Evolutionary conservation across 2,113 vertebrate species (phyloP), one percentile per base, ranked within the genome.

Genomic region (Vulpes ferrilata): DNA sequence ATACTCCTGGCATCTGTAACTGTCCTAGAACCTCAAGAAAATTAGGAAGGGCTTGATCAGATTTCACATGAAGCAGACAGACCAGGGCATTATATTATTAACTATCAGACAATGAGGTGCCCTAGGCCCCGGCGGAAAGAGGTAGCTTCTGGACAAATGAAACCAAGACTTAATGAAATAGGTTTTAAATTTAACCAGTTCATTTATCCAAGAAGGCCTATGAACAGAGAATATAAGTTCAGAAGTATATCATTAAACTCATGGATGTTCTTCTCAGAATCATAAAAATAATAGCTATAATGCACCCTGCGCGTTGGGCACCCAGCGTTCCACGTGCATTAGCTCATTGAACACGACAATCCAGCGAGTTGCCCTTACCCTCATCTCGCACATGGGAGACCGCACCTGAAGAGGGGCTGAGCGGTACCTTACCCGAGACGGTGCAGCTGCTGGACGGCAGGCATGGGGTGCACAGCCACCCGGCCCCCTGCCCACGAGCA

Each of bases 151-250:
- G 38, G n/a, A 76, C 20, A 93, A 81, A 76, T 43, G 17, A 64
- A 71, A 88, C 25, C 53, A 87, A 27, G 20, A 82, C 57, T 78
- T 95, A 35, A 81, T 97, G 62, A 65, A 25, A 53, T 12, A 81
- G 43, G 19, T 59, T 82, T 15, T 73, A 94, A 78, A 84, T 60
- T 22, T 64, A 92, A 32, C 2, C 19, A 83, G 19, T 48, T 92
- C 23, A 55, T 90, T 89, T n/a, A 87, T 59, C 10, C 17, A 92
- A 95, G 79, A 89, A 87, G 38, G 62, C 48, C 64, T 57, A 64
- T 38, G 38, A 87, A 22, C 32, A 57, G 57, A 87, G 87, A 73
- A 93, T 55, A 73, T 3, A 80, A 51, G 38, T 88, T 87, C 25
- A 76, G 35, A 94, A 92, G 22, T 71, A 65, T 73, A 1, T 67